Evolutionary conservation across 2,888 invertebrate genomes (phyloP), one percentile per base, ranked within the genome.

Genomic region (Agriotes lineatus): DNA sequence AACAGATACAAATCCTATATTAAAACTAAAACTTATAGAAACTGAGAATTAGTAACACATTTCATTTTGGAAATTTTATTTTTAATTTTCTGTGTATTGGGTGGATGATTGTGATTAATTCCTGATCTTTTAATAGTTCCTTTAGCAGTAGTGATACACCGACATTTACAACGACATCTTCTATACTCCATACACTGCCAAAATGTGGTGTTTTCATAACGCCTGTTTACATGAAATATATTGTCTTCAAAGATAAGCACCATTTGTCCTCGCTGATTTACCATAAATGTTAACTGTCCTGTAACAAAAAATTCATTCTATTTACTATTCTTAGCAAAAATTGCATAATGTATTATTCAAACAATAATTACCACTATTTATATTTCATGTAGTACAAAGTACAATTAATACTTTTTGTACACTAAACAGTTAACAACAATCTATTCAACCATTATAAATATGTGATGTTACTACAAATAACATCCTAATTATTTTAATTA

Each of bases 101-200:
- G 59, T 12, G 63, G 66, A 66, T 71, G 71, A 56, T 61, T 71
- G 20, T 61, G 61, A 6, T 20, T 12, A 45, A 19, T 48, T 58
- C 18, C 63, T 9, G 70, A 70, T 50, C 71, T 58, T 42, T 65
- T 61, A 1, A 74, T 18, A 4, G 37, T 50, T 35, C 70, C 70
- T 42, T 67, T 10, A 7, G 12, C 14, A 7, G 72, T 74, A 14
- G 68, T 77, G 19, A 69, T 45, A 59, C 69, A 72, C 3, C 76
- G 62, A 57, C 73, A 71, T 67, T 59, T 73, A 56, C 76, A 48
- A 22, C 12, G 48, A 9, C n/a, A 48, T 22, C 12, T 48, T 58
- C 61, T 50, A 48, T 76, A 75, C 54, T 76, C 74, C 58, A 67
- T 58, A 60, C 76, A 76, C 33, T 75, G 74, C 76, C 76, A 76